phyloP scores from a whole-genome alignment of 2,113 vertebrate genomes.

The Archocentrus centrarchus region DNA sequence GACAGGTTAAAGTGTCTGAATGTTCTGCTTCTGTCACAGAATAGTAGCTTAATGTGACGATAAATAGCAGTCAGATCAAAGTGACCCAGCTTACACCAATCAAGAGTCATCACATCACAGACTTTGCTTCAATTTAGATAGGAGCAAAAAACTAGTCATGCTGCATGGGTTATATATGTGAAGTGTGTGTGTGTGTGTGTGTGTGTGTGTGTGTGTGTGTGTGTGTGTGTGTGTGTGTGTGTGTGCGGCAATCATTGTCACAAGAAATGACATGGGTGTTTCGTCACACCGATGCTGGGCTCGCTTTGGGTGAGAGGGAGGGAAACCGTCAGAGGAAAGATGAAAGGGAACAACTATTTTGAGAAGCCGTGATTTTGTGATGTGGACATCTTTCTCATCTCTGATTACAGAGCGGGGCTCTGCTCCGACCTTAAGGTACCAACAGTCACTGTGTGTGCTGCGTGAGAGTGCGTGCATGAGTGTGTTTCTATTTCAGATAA shows the following conservation, averaged over 20 bases:
- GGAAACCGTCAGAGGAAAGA: constrained; percentile 35
- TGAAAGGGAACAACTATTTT: constrained; percentile 60
- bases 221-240: neutral
- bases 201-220: neutral
- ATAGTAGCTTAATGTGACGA: constrained; percentile 32
- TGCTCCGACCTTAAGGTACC: constrained; percentile 55
- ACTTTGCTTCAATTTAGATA: constrained; percentile 35
- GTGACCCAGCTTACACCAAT: constrained; percentile 52
- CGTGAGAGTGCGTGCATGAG: neutral
- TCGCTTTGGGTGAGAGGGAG: constrained; percentile 41
- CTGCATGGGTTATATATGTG: neutral
- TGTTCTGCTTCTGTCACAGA: constrained; percentile 16
- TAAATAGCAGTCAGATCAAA: constrained; percentile 51
- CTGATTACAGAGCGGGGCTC: constrained; percentile 54
- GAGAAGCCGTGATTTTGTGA: constrained; percentile 62
- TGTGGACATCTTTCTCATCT: constrained; percentile 61
- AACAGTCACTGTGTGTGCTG: neutral
- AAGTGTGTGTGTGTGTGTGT: neutral
- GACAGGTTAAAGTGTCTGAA: constrained; percentile 14
- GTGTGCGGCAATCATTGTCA: constrained; percentile 36
- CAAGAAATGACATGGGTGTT: constrained; percentile 57
- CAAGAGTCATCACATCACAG: constrained; percentile 56
- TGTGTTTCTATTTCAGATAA: constrained; percentile 26
- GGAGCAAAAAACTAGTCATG: constrained; percentile 28
- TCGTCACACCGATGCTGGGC: constrained; percentile 35